These are phyloP conservation scores for Gambelia wislizenii DNA, from an alignment of 2,797 vertebrate species.

Conservation along the genomic window DNA sequence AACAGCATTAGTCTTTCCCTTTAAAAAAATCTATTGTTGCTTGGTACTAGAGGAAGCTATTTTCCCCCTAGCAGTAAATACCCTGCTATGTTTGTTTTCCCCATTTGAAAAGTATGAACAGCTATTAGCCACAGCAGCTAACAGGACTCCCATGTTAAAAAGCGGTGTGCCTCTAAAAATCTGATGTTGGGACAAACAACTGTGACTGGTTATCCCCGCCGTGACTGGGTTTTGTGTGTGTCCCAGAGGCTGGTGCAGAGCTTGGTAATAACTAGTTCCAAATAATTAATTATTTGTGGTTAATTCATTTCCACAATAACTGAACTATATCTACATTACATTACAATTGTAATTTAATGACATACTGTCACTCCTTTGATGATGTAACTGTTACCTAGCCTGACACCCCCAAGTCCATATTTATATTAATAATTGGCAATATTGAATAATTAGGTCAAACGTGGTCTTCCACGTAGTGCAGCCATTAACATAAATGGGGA, in stretches of 20 bases:
- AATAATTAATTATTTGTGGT: background rate
- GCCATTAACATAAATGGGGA: too few species aligned
- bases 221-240: background rate
- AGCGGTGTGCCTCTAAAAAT: background rate
- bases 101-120: constrained; percentile 17
- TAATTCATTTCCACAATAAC: background rate
- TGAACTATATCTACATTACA: too few species aligned
- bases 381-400: too few species aligned
- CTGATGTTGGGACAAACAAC: background rate
- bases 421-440: too few species aligned
- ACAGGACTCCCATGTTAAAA: background rate
- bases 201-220: background rate
- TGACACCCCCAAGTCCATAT: too few species aligned
- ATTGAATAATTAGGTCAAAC: too few species aligned
- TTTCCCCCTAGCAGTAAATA: constrained; percentile 43
- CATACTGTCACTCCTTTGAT: background rate
- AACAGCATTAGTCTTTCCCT: constrained; percentile 71
- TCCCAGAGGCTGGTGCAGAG: background rate
- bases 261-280: background rate
- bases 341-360: background rate
- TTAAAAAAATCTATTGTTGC: constrained; percentile 30
- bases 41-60: background rate
- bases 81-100: constrained; percentile 28
- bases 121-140: background rate
- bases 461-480: too few species aligned